Evolutionary conservation across 1,140 invertebrate species (phyloP).

Genomic region (Agrilus planipennis): DNA sequence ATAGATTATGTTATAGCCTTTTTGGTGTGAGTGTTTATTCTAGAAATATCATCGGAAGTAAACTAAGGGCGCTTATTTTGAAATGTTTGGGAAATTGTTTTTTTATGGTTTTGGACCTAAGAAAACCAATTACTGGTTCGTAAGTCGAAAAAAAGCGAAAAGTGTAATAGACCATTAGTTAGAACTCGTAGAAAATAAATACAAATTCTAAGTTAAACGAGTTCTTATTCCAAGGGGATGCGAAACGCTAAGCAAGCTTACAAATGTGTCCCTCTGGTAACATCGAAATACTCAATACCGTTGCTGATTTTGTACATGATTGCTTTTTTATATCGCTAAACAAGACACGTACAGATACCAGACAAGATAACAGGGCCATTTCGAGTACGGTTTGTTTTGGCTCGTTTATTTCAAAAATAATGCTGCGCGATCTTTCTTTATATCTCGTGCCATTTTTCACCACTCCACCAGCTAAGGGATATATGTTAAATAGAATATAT

Average conservation of each 20-base stretch:
- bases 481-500: too few relatives aligned
- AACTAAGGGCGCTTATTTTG: too few relatives aligned
- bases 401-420: slow-evolving; percentile 31
- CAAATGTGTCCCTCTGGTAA: slow-evolving; percentile 35
- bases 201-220: slow-evolving; percentile 37
- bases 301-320: slow-evolving; percentile 36
- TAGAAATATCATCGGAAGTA: too few relatives aligned
- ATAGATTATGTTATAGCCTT: too few relatives aligned
- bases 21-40: too few relatives aligned
- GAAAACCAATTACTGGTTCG: too few relatives aligned
- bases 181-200: slow-evolving; percentile 35
- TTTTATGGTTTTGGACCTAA: too few relatives aligned
- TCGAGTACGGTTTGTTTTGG: slow-evolving; percentile 30
- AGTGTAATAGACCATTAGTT: slow-evolving; percentile 31
- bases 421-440: too few relatives aligned
- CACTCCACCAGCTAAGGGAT: too few relatives aligned
- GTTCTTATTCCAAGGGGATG: slow-evolving; percentile 31
- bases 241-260: slow-evolving; percentile 19
- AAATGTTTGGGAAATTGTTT: too few relatives aligned
- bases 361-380: slow-evolving; percentile 33
- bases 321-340: slow-evolving; percentile 36
- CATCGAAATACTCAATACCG: slow-evolving; percentile 35
- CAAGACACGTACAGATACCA: slow-evolving; percentile 33
- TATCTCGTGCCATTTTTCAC: too few relatives aligned
- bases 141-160: too few relatives aligned